These are phyloP conservation scores for Cochlearius cochlearius DNA, from an alignment of 2,113 vertebrate species.

Conservation along the genomic window DNA sequence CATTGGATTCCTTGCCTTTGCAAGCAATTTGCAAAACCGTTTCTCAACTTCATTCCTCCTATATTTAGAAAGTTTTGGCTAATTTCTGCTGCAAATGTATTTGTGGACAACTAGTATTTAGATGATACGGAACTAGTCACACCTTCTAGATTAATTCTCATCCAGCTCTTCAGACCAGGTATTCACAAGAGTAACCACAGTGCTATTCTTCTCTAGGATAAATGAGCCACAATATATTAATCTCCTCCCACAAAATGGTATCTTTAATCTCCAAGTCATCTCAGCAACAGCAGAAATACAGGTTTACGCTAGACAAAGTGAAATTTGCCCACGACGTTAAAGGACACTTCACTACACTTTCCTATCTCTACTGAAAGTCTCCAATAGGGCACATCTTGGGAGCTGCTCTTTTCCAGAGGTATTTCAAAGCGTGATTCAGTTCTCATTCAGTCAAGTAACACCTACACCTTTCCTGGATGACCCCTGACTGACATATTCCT, in stretches of 20 bases:
- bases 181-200: not conserved
- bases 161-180: not conserved
- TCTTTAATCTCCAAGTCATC: not conserved
- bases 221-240: not conserved
- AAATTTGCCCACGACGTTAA: not conserved
- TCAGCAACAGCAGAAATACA: not conserved
- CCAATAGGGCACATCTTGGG: not conserved
- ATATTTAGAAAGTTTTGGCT: not conserved
- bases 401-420: conserved; percentile 4
- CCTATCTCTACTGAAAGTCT: not conserved
- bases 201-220: not conserved
- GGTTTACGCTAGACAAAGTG: not conserved
- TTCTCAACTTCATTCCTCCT: not conserved
- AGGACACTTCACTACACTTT: not conserved
- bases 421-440: not conserved
- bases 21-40: not conserved
- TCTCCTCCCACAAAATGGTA: not conserved
- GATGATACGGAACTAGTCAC: not conserved
- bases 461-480: not conserved
- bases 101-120: not conserved
- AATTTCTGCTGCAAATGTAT: not conserved
- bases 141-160: not conserved
- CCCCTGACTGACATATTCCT: not conserved
- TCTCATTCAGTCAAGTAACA: not conserved
- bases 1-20: not conserved